Conservation (phyloP, 2,797 vertebrate species). For the Myiotriccus ornatus region DNA sequence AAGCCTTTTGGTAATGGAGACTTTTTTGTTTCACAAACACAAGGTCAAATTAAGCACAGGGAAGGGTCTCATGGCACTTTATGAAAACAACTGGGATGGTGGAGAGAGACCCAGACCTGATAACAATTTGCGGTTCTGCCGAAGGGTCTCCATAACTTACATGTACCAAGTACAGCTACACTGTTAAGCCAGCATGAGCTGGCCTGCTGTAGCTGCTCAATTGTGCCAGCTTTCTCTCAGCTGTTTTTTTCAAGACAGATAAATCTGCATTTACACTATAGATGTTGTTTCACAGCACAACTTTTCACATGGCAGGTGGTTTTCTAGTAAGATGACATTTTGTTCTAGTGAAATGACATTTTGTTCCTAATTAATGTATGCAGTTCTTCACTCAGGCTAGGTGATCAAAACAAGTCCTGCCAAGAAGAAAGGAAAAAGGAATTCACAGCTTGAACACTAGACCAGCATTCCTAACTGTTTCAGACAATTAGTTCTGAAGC, state of each 20-base stretch:
- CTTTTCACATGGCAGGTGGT: neutral
- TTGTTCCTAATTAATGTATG: neutral
- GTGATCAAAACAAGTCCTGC: conserved; percentile 12
- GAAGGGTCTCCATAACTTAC: neutral
- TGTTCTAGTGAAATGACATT: conserved; percentile 36
- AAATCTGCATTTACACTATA: neutral
- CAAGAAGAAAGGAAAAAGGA: neutral
- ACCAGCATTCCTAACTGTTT: neutral
- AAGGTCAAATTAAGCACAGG: neutral
- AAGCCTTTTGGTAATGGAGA: neutral
- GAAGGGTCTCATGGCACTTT: neutral
- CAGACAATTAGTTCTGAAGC: neutral
- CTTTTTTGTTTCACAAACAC: neutral
- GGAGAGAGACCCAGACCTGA: neutral
- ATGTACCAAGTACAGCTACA: rapidly evolving
- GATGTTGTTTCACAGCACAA: neutral
- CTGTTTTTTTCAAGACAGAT: conserved; percentile 7
- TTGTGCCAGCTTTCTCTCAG: neutral
- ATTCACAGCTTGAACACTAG: neutral
- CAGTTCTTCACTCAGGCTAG: neutral
- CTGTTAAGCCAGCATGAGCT: neutral
- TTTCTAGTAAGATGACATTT: conserved; percentile 39
- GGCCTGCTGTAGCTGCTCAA: neutral
- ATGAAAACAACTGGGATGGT: neutral
- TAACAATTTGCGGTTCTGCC: neutral